Evolutionary conservation across 2,797 vertebrate species (phyloP).

Genomic region (Falco peregrinus): DNA sequence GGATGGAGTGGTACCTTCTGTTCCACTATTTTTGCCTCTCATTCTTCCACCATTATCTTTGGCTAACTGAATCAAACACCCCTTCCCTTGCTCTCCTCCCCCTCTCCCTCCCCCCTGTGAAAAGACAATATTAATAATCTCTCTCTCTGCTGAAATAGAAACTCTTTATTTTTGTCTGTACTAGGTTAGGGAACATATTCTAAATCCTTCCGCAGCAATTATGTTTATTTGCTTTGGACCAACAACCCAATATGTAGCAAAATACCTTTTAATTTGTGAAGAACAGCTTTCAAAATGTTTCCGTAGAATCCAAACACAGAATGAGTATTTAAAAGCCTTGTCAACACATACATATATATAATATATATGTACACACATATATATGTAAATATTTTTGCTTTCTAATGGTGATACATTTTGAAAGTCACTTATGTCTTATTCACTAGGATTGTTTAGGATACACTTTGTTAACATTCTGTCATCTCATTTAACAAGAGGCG

Average conservation of each 20-base stretch:
- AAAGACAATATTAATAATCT: not conserved
- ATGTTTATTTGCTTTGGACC: not conserved
- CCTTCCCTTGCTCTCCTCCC: not conserved
- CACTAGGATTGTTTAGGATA: not conserved
- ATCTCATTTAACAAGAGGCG: not conserved
- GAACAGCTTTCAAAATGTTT: not conserved
- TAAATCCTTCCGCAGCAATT: not conserved
- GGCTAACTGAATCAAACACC: not conserved
- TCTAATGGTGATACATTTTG: not conserved
- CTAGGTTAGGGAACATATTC: not conserved
- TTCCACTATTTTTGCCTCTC: not conserved
- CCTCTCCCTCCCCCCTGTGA: accelerated
- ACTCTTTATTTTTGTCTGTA: not conserved
- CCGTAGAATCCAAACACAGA: not conserved
- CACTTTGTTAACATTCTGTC: not conserved
- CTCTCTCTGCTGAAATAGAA: not conserved
- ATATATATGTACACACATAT: not conserved
- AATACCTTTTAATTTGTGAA: not conserved
- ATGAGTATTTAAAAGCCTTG: not conserved
- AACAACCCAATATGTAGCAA: not conserved
- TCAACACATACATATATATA: not conserved
- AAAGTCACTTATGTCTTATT: not conserved
- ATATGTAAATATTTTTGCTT: not conserved
- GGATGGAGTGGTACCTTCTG: not conserved
- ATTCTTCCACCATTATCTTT: not conserved